phyloP scores from a whole-genome alignment of 23 tunicate genomes.

The Corella eumyota region DNA sequence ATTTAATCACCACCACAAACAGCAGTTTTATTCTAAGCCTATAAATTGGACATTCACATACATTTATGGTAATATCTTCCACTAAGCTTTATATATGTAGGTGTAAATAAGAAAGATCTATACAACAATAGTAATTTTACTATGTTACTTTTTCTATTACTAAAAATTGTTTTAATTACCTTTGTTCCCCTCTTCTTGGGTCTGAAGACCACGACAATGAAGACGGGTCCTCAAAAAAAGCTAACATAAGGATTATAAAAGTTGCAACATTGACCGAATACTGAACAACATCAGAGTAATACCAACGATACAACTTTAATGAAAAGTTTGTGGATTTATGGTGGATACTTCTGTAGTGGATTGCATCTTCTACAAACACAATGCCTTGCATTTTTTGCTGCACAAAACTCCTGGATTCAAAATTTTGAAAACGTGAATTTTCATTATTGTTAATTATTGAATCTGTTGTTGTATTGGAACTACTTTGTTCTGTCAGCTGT shows the following conservation, averaged over 20 bases:
- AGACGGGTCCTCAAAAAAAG: conserved; percentile 82
- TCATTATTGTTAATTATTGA: no score
- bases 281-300: conserved; percentile 48
- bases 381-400: conserved; percentile 51
- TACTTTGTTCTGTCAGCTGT: no score
- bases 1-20: no score
- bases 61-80: no score
- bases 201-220: conserved; percentile 79
- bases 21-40: no score
- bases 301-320: conserved; percentile 66
- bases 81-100: no score
- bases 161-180: conserved; percentile 17
- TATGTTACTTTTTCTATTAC: not conserved
- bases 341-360: conserved; percentile 80
- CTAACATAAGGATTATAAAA: conserved; percentile 45
- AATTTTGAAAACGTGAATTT: no score
- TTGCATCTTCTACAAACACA: conserved; percentile 85
- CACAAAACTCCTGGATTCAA: no score
- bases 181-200: conserved; percentile 50
- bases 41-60: no score
- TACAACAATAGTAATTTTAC: no score
- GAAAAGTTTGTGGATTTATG: conserved; percentile 49
- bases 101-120: no score
- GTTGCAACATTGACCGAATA: conserved; percentile 46
- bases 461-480: no score